Base-by-base conservation (phyloP, 2,888 invertebrate genomes). In the Drosophila yooni region DNA sequence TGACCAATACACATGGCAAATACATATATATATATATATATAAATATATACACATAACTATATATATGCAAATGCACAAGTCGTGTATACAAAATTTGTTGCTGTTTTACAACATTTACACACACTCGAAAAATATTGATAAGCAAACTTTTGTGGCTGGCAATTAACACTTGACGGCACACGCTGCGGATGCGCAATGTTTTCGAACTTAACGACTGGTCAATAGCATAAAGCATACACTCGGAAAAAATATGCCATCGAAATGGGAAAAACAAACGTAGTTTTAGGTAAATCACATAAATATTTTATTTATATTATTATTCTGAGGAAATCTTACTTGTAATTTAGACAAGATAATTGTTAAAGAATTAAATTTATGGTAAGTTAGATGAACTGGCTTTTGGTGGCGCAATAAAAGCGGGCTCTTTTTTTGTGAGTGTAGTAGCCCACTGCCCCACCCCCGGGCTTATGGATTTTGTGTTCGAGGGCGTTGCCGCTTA, bases 181-280 rank as follows among this genome's bases (percentile, higher is more conserved):
- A 87, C 85, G 76, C 79, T 79, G 85, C 86, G 86, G 89, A 87
- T 87, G 83, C 82, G 82, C 78, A 83, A 90, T 76, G 59, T 79
- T 65, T 58, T 62, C 53, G 27, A 46, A 61, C 62, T 74, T 62
- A 74, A 79, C 59, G 60, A 75, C 65, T 33, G 43, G 58, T 51
- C 56, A 62, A 62, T 52, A 53, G 50, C 63, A 62, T 51, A 27
- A 21, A 3, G 3, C 40, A 6, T 11, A 43, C 57, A 57, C 18
- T 56, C 13, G 7, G 0, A 27, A 13, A 56, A 54, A 21, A 25
- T 1, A 25, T 46, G 15, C 7, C 21, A n/a, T 10, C 4, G n/a
- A 4, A n/a, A 18, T 0, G 40, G 0, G 21, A 21, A 21, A 21
- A 21, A 46, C 1, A n/a, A n/a, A n/a, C 2, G 0, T 13, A 3